phyloP scores from a whole-genome alignment of 1,140 invertebrate genomes.

The Nixonia krombeini region DNA sequence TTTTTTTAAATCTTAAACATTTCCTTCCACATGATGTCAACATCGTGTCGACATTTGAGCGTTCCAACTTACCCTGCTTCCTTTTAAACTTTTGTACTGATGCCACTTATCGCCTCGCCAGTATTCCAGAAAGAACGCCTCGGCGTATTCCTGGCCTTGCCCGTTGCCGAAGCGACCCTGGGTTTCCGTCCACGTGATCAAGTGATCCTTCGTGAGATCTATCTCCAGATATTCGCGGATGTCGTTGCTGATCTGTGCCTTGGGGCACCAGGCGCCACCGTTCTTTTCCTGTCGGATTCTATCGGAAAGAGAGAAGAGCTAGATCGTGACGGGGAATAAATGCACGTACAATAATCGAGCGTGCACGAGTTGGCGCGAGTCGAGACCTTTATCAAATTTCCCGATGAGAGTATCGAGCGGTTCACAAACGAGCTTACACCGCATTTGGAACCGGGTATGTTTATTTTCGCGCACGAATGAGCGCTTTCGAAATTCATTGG shows the following conservation, averaged over 20 bases:
- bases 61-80: slow-evolving; percentile 79
- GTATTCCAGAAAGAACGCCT: slow-evolving; percentile 89
- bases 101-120: slow-evolving; percentile 84
- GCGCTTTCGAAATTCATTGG: slow-evolving; percentile 14
- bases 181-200: slow-evolving; percentile 90
- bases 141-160: slow-evolving; percentile 91
- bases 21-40: too few relatives aligned
- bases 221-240: slow-evolving; percentile 91
- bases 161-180: slow-evolving; percentile 95
- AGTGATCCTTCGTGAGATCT: slow-evolving; percentile 81
- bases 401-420: slow-evolving; percentile 5
- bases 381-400: slow-evolving; percentile 32
- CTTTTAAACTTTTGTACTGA: slow-evolving; percentile 82
- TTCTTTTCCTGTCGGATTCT: slow-evolving; percentile 89
- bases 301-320: slow-evolving; percentile 41
- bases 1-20: too few relatives aligned
- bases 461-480: slow-evolving; percentile 31
- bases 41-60: too few relatives aligned
- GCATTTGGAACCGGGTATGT: slow-evolving; percentile 21
- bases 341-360: background rate
- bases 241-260: slow-evolving; percentile 80
- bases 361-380: background rate
- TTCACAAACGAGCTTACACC: slow-evolving; percentile 32
- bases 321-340: slow-evolving; percentile 25
- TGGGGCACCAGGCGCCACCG: slow-evolving; percentile 95